Conservation (phyloP, 2,888 invertebrate genomes). For the Tryphoninae sp. region DNA sequence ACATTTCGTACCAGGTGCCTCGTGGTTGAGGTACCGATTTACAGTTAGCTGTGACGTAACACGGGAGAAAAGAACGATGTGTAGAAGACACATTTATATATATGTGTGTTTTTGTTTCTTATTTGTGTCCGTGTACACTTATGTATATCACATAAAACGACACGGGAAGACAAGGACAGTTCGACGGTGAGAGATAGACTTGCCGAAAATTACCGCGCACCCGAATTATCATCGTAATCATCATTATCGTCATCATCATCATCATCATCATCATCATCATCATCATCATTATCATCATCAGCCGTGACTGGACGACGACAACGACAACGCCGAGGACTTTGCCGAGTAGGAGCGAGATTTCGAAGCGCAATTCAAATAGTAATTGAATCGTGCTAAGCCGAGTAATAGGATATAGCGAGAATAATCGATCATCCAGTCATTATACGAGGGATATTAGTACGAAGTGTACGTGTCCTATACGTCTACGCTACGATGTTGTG, state of each 20-base stretch:
- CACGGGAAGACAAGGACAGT: slow-evolving; percentile 1
- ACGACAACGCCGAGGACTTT: neutral
- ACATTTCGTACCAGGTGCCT: slow-evolving; percentile 35
- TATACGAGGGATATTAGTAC: slow-evolving; percentile 20
- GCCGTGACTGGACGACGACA: slow-evolving; percentile 54
- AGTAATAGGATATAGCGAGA: slow-evolving; percentile 45
- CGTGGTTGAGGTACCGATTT: slow-evolving; percentile 51
- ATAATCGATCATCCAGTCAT: slow-evolving; percentile 54
- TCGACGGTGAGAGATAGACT: slow-evolving; percentile 45
- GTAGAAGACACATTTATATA: neutral
- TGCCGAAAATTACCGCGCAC: slow-evolving; percentile 53
- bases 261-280: slow-evolving; percentile 52
- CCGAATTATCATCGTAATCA: neutral
- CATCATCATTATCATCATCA: slow-evolving; percentile 47
- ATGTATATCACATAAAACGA: slow-evolving; percentile 5
- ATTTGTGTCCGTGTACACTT: neutral
- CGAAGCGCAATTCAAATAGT: slow-evolving; percentile 47
- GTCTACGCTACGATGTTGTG: neutral
- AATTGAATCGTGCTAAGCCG: slow-evolving; percentile 56
- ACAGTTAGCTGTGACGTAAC: slow-evolving; percentile 75
- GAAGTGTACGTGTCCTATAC: neutral
- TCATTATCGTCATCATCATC: slow-evolving; percentile 25
- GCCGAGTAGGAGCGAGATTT: slow-evolving; percentile 19
- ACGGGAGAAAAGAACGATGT: slow-evolving; percentile 25
- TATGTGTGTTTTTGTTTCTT: neutral